Evolutionary conservation across 1,140 invertebrate genomes (phyloP).

Genomic region (Drosophila persimilis): DNA sequence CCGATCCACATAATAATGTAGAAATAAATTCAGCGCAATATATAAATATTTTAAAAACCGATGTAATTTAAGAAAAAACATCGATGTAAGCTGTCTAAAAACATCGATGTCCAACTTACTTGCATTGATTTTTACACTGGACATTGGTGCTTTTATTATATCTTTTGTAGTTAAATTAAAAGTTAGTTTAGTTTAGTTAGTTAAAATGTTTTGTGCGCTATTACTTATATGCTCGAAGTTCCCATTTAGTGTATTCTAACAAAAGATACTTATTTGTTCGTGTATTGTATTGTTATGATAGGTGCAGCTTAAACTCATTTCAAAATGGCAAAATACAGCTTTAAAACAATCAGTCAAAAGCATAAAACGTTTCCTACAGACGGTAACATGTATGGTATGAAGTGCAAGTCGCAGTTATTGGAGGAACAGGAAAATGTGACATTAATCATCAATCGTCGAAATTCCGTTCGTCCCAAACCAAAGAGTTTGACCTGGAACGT

Average conservation of each 20-base stretch:
- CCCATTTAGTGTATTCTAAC: slow-evolving; percentile 71
- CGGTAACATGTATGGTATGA: slow-evolving; percentile 55
- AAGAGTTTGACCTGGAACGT: slow-evolving; percentile 54
- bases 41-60: too few species aligned
- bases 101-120: too few species aligned
- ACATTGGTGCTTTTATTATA: slow-evolving; percentile 24
- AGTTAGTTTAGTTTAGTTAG: slow-evolving; percentile 7
- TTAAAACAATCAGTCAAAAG: slow-evolving; percentile 70
- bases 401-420: slow-evolving; percentile 70
- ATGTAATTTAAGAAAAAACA: background rate
- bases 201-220: slow-evolving; percentile 57
- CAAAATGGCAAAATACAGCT: slow-evolving; percentile 68
- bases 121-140: too few species aligned
- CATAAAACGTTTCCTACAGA: slow-evolving; percentile 68
- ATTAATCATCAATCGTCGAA: slow-evolving; percentile 64
- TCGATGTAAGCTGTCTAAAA: too few species aligned
- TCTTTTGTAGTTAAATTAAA: slow-evolving; percentile 40
- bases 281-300: slow-evolving; percentile 36
- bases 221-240: slow-evolving; percentile 55
- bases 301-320: slow-evolving; percentile 37
- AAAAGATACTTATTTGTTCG: slow-evolving; percentile 14
- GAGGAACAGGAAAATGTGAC: slow-evolving; percentile 70
- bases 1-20: too few species aligned
- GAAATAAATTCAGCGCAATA: too few species aligned
- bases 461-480: slow-evolving; percentile 47